Conservation (phyloP, 2,888 invertebrate genomes). For the Julus scanicus region DNA sequence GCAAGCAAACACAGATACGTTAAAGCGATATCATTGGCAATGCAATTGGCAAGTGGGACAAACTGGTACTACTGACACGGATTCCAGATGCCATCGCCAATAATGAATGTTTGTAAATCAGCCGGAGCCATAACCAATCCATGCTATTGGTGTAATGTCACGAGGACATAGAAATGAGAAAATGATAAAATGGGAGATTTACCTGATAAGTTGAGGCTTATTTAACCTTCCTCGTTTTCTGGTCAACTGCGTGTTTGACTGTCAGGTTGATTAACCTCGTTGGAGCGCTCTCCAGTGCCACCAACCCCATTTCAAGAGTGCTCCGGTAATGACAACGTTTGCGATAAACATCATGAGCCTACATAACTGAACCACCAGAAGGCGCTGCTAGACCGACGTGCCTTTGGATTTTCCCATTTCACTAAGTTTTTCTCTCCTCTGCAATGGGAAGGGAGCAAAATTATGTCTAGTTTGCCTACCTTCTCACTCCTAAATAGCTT, state of each 20-base stretch:
- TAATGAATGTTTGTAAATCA: neutral
- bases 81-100: constrained; percentile 7
- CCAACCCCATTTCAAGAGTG: constrained; percentile 32
- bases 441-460: neutral
- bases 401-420: constrained; percentile 1
- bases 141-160: neutral
- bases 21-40: neutral
- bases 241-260: neutral
- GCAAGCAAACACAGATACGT: neutral
- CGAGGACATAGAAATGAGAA: neutral
- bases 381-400: neutral
- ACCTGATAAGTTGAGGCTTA: neutral
- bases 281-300: neutral
- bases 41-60: neutral
- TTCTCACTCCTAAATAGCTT: neutral
- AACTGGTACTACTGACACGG: constrained; percentile 17
- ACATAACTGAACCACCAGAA: neutral
- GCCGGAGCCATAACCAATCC: neutral
- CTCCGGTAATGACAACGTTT: neutral
- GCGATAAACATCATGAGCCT: neutral
- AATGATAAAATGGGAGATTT: neutral
- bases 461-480: neutral
- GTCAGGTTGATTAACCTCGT: neutral
- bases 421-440: neutral
- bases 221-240: neutral